Evolutionary conservation across 2,888 invertebrate genomes (phyloP), one percentile per base, ranked within the genome.

Genomic region (Caenorhabditis sulstoni): DNA sequence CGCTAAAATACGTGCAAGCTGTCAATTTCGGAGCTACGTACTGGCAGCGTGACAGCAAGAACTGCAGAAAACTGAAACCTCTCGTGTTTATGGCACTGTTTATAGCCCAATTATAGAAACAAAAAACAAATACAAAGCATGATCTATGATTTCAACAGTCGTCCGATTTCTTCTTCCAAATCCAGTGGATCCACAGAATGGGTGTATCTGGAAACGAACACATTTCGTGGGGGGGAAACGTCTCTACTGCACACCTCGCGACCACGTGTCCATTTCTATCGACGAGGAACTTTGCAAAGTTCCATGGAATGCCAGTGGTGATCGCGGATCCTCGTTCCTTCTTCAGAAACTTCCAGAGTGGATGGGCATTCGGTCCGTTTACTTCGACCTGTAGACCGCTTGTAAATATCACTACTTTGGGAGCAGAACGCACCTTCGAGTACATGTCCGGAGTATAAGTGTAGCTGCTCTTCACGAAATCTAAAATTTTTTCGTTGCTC

Each of bases 221-320:
- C 22, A 12, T 49, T 16, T 16, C 8, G 20, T n/a, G 14, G 14
- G 7, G 12, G 9, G 8, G 29, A 39, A 58, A 8, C 14, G 11
- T n/a, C 1, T n/a, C 37, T 12, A 11, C 29, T 9, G 3, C 9
- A 29, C 45, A 82, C 81, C 86, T 82, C n/a, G 67, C 67, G 18
- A 87, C 83, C 20, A 87, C 86, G 39, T 81, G 78, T 14, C 89
- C 89, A 14, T 86, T 71, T 11, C 78, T 68, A 90, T 95, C 93
- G 20, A 95, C 92, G 41, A 96, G 92, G 91, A 95, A 96, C 91
- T 96, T 95, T 0, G 95, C 94, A 90, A 95, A 96, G 91, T 95
- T 95, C 95, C 95, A 95, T 90, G 95, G 95, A 84, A 95, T 94
- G 81, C 93, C 85, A 61, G 87, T 84, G 1, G 78, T 12, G 23